phyloP scores from a whole-genome alignment of 2,113 vertebrate species.

The Crocuta crocuta region DNA sequence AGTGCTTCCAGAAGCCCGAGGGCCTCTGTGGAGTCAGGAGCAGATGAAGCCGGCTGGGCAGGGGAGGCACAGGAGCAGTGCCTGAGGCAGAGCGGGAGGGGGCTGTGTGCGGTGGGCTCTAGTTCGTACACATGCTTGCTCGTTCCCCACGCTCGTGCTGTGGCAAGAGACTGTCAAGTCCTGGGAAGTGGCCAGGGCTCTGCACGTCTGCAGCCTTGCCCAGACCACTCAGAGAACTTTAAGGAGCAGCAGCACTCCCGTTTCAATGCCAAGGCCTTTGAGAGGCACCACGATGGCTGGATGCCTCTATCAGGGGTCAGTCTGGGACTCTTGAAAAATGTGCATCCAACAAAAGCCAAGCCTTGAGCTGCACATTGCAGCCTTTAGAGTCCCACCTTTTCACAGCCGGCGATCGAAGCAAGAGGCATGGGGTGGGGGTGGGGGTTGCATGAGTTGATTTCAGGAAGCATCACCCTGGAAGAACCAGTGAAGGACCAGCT shows the following conservation, averaged over 20 bases:
- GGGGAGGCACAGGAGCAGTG: neutral
- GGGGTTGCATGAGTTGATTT: neutral
- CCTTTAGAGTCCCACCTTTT: neutral
- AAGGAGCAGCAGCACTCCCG: slow-evolving; percentile 94
- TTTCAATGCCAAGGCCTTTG: slow-evolving; percentile 93
- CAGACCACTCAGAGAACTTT: slow-evolving; percentile 90
- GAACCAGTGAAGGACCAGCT: neutral
- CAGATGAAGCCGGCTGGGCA: neutral
- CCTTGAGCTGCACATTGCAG: neutral
- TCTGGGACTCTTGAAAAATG: neutral
- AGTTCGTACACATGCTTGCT: neutral
- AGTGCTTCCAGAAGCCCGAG: neutral
- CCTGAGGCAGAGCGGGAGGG: neutral
- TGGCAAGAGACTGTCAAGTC: too few species aligned
- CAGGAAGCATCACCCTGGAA: too few species aligned
- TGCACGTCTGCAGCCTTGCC: slow-evolving; percentile 88
- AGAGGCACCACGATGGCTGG: slow-evolving; percentile 91
- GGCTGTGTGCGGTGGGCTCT: neutral
- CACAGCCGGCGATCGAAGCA: neutral
- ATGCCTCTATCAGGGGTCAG: slow-evolving; percentile 91
- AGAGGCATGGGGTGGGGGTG: neutral
- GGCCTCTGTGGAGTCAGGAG: neutral
- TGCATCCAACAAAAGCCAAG: neutral
- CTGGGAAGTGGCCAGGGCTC: neutral
- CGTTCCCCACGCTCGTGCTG: neutral